Evolutionary conservation across 1,140 invertebrate species (phyloP).

Genomic region (Euschistus heros): DNA sequence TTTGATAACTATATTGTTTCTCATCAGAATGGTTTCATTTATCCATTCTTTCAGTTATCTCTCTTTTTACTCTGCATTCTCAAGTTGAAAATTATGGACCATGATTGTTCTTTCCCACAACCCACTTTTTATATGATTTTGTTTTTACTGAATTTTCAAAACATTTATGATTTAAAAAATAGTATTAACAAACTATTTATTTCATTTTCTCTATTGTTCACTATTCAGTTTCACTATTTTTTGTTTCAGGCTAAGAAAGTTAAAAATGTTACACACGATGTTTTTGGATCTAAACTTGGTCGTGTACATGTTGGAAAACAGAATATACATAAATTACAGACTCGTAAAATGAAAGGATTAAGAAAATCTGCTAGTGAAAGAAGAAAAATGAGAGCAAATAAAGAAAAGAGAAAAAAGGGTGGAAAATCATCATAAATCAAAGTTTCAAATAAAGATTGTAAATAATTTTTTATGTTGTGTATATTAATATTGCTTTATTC

Average conservation of each 20-base stretch:
- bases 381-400: not conserved
- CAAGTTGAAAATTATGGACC: too few species aligned
- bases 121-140: too few species aligned
- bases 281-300: constrained; percentile 79
- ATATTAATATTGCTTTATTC: too few species aligned
- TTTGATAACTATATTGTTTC: too few species aligned
- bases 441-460: too few species aligned
- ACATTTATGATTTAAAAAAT: not conserved
- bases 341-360: constrained; percentile 88
- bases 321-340: constrained; percentile 74
- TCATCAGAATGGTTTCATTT: too few species aligned
- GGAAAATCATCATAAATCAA: too few species aligned
- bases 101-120: too few species aligned
- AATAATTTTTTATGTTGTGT: too few species aligned
- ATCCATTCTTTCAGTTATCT: too few species aligned
- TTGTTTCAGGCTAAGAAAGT: constrained; percentile 56
- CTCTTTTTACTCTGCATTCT: too few species aligned
- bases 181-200: constrained; percentile 18
- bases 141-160: not conserved
- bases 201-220: not conserved
- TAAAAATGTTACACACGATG: constrained; percentile 84
- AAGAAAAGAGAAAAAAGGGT: not conserved
- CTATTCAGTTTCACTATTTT: constrained; percentile 12
- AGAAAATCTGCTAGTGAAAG: constrained; percentile 41
- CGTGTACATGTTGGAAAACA: constrained; percentile 88